Evolutionary conservation across 2,888 invertebrate species (phyloP), one percentile per base, ranked within the genome.

Genomic region (Cantharis nigra): DNA sequence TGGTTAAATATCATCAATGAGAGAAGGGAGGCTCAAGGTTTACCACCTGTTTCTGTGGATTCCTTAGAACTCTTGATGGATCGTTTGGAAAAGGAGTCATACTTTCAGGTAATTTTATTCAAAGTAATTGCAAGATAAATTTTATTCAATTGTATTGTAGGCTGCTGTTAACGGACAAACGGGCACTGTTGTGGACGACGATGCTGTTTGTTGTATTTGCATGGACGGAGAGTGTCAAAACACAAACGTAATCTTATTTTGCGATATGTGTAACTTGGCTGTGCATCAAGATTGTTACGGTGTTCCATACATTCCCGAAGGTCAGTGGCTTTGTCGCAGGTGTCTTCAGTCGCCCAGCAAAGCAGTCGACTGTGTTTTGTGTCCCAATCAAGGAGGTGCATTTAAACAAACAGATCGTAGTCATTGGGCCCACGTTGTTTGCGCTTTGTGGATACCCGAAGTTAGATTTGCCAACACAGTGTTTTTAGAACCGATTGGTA

Each of bases 241-340:
- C 89, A 97, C 97, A 72, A 99, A 99, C 88, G 98, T 98, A 69
- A 99, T 99, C 83, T 91, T 99, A 71, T 99, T 99, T 90, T 99
- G 99, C 90, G 99, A 99, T 90, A 98, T 99, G 98, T 99, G 99
- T 89, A 99, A 99, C 89, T 90, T 99, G 81, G 98, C 99, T 26
- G 99, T 99, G 13, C 99, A 99, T 89, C 99, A 98, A 90, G 98
- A 98, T 88, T 99, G 99, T 86, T 99, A 99, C 89, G 99, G 99
- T 72, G 98, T 98, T 16, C 89, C 89, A 2, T 89, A 89, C 79
- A 89, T 89, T 74, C 89, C 89, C 0, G 89, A 89, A 83, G 89
- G 99, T 0, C 98, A 98, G 87, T 99, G 99, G 99, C 89, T 99
- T 30, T 99, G 99, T 87, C 91, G 99, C 69, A 81, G 88, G 10